These are phyloP conservation scores for Muntiacus reevesi DNA, from an alignment of 2,113 vertebrate genomes.

Conservation along the genomic window DNA sequence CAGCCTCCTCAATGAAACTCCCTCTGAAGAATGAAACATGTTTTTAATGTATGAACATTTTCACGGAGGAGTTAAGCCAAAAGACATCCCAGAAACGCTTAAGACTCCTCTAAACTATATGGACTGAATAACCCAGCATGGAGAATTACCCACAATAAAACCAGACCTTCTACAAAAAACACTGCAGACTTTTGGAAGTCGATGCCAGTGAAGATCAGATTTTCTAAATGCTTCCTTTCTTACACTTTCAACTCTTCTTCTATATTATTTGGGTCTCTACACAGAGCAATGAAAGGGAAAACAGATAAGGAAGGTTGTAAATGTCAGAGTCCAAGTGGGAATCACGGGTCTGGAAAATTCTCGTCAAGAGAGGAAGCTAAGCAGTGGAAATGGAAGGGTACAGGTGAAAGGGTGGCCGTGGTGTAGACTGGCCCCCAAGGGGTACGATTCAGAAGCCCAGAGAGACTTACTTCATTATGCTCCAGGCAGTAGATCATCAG, in stretches of 20 bases:
- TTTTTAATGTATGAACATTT: not conserved
- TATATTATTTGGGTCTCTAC: not conserved
- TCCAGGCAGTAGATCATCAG: slow-evolving; percentile 96
- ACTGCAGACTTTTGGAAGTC: not conserved
- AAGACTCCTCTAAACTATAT: not conserved
- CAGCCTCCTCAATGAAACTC: not conserved
- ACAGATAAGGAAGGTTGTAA: not conserved
- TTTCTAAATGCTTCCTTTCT: not conserved
- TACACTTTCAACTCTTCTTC: not conserved
- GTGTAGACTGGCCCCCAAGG: rapidly evolving
- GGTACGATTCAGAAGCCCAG: not conserved
- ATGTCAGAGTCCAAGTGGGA: not conserved
- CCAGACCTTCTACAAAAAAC: not conserved
- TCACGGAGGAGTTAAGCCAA: not conserved
- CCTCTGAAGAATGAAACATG: not conserved
- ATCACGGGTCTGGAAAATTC: not conserved
- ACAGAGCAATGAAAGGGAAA: rapidly evolving
- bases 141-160: not conserved
- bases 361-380: not conserved
- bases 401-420: rapidly evolving
- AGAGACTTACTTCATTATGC: slow-evolving; percentile 89
- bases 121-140: not conserved
- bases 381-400: not conserved
- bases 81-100: not conserved
- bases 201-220: rapidly evolving